Conservation (phyloP, 1,140 invertebrate genomes). For the Leptinotarsa texana region DNA sequence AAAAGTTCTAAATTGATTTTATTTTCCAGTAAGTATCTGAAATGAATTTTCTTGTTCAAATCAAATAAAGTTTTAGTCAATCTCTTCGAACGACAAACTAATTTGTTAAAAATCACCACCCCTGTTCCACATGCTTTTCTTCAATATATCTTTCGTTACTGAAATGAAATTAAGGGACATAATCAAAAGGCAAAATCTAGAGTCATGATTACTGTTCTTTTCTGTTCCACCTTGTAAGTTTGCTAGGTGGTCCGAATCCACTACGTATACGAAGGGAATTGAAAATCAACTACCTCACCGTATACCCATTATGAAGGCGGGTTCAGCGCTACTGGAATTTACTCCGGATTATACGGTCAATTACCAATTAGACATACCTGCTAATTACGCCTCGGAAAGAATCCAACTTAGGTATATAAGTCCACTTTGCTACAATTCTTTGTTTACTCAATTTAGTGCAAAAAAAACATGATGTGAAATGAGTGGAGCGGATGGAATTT, state of each 20-base stretch:
- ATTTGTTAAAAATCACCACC: no score
- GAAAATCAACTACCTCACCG: background rate
- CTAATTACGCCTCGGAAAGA: slow-evolving; percentile 16
- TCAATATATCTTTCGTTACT: no score
- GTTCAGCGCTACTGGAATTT: slow-evolving; percentile 24
- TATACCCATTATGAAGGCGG: slow-evolving; percentile 12
- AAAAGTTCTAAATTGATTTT: no score
- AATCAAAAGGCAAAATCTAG: no score
- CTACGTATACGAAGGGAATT: background rate
- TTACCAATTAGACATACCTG: slow-evolving; percentile 29
- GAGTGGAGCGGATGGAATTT: background rate
- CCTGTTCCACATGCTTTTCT: no score
- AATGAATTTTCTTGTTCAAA: no score
- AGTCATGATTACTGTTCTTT: no score
- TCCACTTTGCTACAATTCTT: background rate
- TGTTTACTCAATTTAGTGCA: background rate
- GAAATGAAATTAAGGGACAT: no score
- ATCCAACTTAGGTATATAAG: background rate
- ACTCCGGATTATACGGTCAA: slow-evolving; percentile 26
- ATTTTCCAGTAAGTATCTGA: no score
- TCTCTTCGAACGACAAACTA: no score
- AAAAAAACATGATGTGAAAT: background rate
- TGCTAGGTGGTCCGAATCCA: background rate
- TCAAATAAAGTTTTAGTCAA: no score
- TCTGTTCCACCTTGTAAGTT: no score